Evolutionary conservation across 1,140 invertebrate genomes (phyloP), one percentile per base, ranked within the genome.

Genomic region (Drosophila seguyi): DNA sequence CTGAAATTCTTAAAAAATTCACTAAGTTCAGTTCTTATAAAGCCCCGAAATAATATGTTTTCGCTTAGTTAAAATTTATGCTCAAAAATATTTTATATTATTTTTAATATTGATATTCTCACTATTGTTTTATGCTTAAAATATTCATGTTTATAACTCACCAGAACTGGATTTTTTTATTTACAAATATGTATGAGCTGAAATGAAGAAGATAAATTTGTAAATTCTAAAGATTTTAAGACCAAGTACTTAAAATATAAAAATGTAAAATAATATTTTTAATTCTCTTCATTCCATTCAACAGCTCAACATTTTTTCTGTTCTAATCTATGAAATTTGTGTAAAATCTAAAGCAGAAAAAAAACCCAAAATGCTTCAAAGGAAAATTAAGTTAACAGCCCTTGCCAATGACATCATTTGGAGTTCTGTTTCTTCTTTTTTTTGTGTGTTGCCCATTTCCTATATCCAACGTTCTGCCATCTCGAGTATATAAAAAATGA

Each of bases 331-430:
- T 38, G 5, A 53, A 55, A 22, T 38, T 55, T 25, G 7, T 16
- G 14, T 38, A 55, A 38, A 38, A 38, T 55, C 31, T 55, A 55
- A 14, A 38, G 14, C 14, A 53, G 13, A 55, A 39, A 7, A 31
- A n/a, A 22, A 55, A 25, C 0, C 27, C 7, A 63, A 60, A 67
- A 18, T 34, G 14, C 50, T 36, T 38, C 7, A 27, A 45, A 34
- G 7, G 27, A 66, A 66, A 69, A 34, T 66, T 13, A 22, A 69
- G 63, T 14, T 67, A 53, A 67, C 38, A 31, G 67, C 68, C 68
- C 66, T 71, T 58, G 50, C 44, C 67, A 50, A 72, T 72, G 69
- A 72, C 69, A 72, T 72, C 69, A 72, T 72, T 72, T 42, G 20
- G 5, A 56, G 36, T 41, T 57, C 18, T 72, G 16, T 11, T 29